Evolutionary conservation across 2,888 invertebrate species (phyloP), one percentile per base, ranked within the genome.

Genomic region (Acleris holmiana): DNA sequence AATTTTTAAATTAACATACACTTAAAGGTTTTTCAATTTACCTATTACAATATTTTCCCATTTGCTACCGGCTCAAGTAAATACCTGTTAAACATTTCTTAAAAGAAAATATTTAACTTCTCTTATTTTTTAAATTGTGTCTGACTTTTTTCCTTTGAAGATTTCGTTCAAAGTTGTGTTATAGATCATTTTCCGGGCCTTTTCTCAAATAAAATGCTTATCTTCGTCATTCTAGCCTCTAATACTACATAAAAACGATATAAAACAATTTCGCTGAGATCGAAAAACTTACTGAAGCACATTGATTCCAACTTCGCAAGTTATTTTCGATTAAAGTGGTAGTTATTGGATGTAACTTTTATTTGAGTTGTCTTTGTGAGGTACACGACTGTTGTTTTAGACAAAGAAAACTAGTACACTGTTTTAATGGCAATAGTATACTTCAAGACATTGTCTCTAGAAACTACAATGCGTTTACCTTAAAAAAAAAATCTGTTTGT

Each of bases 251-350:
- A 48, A 40, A 61, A 49, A 41, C 41, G 19, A 60, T 46, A 55
- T 47, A 57, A 63, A 53, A 51, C 63, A 47, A 58, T 53, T 58
- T 51, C 46, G 40, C 40, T 13, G 57, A 51, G 51, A 57, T 63
- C 57, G 63, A 63, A 57, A 63, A 57, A 60, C 61, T 61, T 55
- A 23, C 29, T 54, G 25, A 41, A 49, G 29, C 15, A 47, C 63
- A 46, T 46, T 40, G 51, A 57, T 35, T 58, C 29, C 51, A 57
- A 47, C 56, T 56, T 18, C 51, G 49, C 29, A 29, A 62, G 49
- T 57, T 57, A 44, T 56, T 51, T 35, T 23, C 35, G 19, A 51
- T 40, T 41, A 21, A 40, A 23, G 18, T 35, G 51, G 46, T 25
- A 49, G 62, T 63, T 51, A 51, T 40, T 21, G 18, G 46, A 51